phyloP scores from a whole-genome alignment of 2,113 vertebrate species.

The Stercorarius parasiticus region DNA sequence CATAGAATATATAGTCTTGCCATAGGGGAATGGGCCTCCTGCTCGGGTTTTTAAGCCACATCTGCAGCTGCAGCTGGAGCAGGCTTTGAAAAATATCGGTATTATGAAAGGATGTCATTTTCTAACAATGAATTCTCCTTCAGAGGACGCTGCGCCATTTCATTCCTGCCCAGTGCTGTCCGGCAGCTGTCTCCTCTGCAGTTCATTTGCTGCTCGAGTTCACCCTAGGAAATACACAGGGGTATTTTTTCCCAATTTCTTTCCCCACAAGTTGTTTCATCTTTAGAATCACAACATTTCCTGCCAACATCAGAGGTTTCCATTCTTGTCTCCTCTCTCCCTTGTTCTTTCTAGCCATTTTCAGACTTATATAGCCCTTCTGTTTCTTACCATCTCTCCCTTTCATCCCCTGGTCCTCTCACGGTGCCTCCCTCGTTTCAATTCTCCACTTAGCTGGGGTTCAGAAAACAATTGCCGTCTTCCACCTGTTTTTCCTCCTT shows the following conservation, averaged over 20 bases:
- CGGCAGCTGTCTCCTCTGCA: slow-evolving; percentile 8
- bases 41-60: slow-evolving; percentile 37
- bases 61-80: slow-evolving; percentile 59
- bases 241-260: slow-evolving; percentile 50
- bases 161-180: background rate
- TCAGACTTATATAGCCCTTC: slow-evolving; percentile 40
- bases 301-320: slow-evolving; percentile 65
- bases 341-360: slow-evolving; percentile 52
- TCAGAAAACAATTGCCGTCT: slow-evolving; percentile 44
- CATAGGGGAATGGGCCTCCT: slow-evolving; percentile 40
- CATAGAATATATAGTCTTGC: slow-evolving; percentile 46
- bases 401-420: slow-evolving; percentile 49
- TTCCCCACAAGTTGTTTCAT: slow-evolving; percentile 63
- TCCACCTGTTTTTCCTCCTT: slow-evolving; percentile 20
- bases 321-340: slow-evolving; percentile 35
- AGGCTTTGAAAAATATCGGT: slow-evolving; percentile 8
- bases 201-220: slow-evolving; percentile 51
- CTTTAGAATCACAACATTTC: slow-evolving; percentile 62
- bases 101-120: slow-evolving; percentile 40
- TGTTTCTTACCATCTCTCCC: slow-evolving; percentile 18
- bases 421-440: slow-evolving; percentile 40
- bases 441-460: slow-evolving; percentile 43
- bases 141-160: slow-evolving; percentile 7
- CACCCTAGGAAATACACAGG: slow-evolving; percentile 50
- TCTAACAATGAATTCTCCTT: slow-evolving; percentile 46